A percentile compares a stretch with the other conserved stretches of the same genome.
Evolutionary conservation across 2,888 invertebrate species (phyloP).

Genomic region (Drosophila dives): DNA sequence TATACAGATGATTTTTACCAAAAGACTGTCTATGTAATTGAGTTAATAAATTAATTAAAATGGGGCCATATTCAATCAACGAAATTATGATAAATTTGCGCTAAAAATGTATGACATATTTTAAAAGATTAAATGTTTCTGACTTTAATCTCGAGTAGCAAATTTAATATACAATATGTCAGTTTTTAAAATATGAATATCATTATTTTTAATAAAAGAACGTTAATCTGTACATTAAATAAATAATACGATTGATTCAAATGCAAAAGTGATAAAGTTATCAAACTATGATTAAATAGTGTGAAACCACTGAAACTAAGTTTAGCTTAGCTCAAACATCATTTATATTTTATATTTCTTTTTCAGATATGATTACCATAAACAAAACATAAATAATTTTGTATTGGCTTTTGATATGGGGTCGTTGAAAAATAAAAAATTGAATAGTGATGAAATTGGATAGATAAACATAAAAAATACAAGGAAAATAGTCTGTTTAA

Average conservation of each 20-base stretch:
- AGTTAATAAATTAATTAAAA: not conserved
- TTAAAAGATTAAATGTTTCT: not conserved
- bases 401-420: conserved; percentile 35
- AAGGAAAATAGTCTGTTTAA: conserved; percentile 33
- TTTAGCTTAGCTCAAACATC: not conserved
- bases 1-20: not conserved
- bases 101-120: too few relatives aligned
- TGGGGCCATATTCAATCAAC: not conserved
- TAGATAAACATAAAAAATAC: conserved; percentile 25
- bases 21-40: not conserved
- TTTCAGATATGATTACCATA: conserved; percentile 55
- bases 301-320: not conserved
- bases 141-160: not conserved
- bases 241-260: not conserved
- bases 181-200: not conserved
- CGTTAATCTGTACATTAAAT: not conserved
- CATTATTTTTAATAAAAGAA: not conserved
- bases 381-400: conserved; percentile 31
- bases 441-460: conserved; percentile 24
- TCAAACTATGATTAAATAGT: not conserved
- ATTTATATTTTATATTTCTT: not conserved
- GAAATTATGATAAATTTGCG: not conserved
- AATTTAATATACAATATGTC: not conserved
- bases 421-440: conserved; percentile 42
- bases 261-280: not conserved